Evolutionary conservation across 2,797 vertebrate genomes (phyloP).

Genomic region (Rousettus madagascariensis): DNA sequence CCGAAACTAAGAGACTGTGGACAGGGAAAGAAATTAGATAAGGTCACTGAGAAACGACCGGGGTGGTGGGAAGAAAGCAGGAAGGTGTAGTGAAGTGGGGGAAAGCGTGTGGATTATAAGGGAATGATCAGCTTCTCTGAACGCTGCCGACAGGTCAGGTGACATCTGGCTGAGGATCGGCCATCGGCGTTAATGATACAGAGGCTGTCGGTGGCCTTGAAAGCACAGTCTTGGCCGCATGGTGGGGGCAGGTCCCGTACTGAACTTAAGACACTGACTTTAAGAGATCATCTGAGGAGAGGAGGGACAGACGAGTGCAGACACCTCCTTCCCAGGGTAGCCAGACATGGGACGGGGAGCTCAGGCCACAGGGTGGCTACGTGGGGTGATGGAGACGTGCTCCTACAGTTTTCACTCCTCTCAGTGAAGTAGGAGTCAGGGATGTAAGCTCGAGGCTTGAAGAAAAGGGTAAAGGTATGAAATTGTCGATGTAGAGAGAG

Average conservation of each 20-base stretch:
- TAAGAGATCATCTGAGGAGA: background rate
- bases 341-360: background rate
- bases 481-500: background rate
- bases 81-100: background rate
- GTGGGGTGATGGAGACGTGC: background rate
- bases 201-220: background rate
- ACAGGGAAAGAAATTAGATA: background rate
- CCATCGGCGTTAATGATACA: background rate
- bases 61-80: background rate
- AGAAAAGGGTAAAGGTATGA: background rate
- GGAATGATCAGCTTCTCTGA: background rate
- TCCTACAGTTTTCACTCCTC: background rate
- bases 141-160: background rate
- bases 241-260: background rate
- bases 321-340: background rate
- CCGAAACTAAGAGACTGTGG: background rate
- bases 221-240: background rate
- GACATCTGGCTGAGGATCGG: background rate
- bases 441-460: background rate
- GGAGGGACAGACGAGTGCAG: background rate
- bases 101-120: rapidly evolving
- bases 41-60: background rate
- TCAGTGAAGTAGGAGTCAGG: background rate
- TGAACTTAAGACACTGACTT: background rate
- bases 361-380: too few species aligned